These are phyloP conservation scores for Chromoteleia sp. DNA, from an alignment of 2,888 invertebrate species.

Conservation along the genomic window DNA sequence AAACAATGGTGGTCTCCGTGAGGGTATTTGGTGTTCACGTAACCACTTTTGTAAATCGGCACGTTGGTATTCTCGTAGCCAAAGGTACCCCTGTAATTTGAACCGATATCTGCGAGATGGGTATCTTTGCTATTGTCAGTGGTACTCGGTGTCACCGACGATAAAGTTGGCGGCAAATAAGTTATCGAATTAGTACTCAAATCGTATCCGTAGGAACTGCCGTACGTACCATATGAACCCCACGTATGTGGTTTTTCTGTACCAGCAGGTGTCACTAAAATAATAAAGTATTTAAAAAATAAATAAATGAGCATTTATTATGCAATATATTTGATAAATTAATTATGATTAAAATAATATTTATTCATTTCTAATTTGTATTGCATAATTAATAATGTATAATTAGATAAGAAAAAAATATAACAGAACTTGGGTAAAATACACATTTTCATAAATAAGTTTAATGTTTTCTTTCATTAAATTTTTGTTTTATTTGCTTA, in stretches of 20 bases:
- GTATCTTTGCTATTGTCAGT: slow-evolving; percentile 35
- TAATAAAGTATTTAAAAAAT: not conserved
- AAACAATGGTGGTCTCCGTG: slow-evolving; percentile 87
- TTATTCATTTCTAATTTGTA: too few relatives aligned
- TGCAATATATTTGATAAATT: too few relatives aligned
- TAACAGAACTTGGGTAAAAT: too few relatives aligned
- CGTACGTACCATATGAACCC: slow-evolving; percentile 88
- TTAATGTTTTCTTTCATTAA: too few relatives aligned
- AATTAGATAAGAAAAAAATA: too few relatives aligned
- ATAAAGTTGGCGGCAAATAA: slow-evolving; percentile 60
- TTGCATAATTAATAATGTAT: too few relatives aligned
- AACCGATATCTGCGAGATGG: slow-evolving; percentile 53
- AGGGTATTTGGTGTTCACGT: slow-evolving; percentile 31
- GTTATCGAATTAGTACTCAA: slow-evolving; percentile 70
- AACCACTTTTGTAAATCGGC: slow-evolving; percentile 65
- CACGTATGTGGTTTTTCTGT: slow-evolving; percentile 79
- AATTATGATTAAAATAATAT: too few relatives aligned
- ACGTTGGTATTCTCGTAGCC: slow-evolving; percentile 74
- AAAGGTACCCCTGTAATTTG: slow-evolving; percentile 74
- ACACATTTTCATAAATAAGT: too few relatives aligned
- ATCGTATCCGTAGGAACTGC: slow-evolving; percentile 81
- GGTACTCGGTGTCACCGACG: slow-evolving; percentile 40
- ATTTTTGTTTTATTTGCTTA: too few relatives aligned
- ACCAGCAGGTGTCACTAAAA: slow-evolving; percentile 34
- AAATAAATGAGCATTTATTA: not conserved